Conservation (phyloP, 2,113 vertebrate species). For the Chrysemys picta region DNA sequence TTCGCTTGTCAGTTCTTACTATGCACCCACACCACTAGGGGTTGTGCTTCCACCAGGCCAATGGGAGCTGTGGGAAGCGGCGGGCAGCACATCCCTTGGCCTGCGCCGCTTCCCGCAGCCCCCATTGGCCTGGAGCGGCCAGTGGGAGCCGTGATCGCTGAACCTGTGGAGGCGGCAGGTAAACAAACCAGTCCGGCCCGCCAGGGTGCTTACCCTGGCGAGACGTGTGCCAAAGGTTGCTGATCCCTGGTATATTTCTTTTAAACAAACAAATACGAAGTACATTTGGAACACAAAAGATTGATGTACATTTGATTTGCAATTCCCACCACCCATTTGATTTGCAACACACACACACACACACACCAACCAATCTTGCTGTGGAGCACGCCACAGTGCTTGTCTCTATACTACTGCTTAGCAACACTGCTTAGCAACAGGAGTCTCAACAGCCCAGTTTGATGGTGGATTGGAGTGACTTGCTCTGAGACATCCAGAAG, state of each 20-base stretch:
- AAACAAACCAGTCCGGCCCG: no score
- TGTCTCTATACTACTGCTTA: not conserved
- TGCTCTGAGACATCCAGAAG: not conserved
- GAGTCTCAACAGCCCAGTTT: not conserved
- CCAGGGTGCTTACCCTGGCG: no score
- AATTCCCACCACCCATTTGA: not conserved
- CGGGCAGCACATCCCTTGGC: no score
- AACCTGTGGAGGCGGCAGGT: no score
- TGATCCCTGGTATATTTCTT: not conserved
- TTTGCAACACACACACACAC: no score
- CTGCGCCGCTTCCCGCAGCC: no score
- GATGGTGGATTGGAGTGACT: not conserved
- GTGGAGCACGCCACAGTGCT: rapidly evolving
- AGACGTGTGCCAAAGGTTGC: no score
- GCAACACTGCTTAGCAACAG: not conserved
- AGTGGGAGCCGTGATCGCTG: no score
- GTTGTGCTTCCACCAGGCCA: not conserved
- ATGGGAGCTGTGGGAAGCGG: no score
- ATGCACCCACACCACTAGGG: rapidly evolving
- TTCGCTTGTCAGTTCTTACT: not conserved
- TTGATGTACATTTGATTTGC: rapidly evolving
- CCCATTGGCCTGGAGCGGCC: no score
- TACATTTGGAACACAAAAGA: not conserved
- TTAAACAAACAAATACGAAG: not conserved
- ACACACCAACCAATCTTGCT: rapidly evolving